phyloP scores from a whole-genome alignment of 2,888 invertebrate genomes.

The Sinhomidia bicolor region DNA sequence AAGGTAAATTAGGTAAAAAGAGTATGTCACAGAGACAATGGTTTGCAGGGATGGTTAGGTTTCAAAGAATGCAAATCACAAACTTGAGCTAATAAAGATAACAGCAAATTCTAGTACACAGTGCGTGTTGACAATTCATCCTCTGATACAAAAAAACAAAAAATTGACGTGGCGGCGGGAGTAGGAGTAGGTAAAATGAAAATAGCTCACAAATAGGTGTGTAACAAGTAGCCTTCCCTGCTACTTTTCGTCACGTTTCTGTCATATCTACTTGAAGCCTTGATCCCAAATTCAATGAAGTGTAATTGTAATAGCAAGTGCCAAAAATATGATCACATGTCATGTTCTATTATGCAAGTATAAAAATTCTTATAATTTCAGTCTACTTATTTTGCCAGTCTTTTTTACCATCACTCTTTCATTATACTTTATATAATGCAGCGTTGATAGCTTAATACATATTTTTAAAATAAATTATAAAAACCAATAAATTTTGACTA shows the following conservation, averaged over 20 bases:
- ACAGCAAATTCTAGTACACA: neutral
- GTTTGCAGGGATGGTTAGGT: neutral
- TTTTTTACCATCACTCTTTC: no score
- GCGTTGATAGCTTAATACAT: no score
- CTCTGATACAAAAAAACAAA: neutral
- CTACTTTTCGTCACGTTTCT: conserved; percentile 56
- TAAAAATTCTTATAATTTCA: no score
- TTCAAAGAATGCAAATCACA: conserved; percentile 20
- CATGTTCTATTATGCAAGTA: no score
- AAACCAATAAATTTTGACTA: no score
- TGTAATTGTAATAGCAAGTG: conserved; percentile 27
- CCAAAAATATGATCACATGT: neutral
- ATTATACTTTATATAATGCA: no score
- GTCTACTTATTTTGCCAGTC: no score
- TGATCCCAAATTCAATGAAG: conserved; percentile 60
- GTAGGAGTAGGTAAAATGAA: neutral
- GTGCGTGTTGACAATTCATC: no score
- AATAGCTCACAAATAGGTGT: neutral
- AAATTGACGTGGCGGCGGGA: neutral
- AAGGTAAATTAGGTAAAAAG: conserved; percentile 8
- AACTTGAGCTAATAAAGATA: conserved; percentile 36
- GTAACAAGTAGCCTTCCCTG: neutral
- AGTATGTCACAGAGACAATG: neutral
- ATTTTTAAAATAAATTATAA: no score
- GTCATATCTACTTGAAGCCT: conserved; percentile 39